Evolutionary conservation across 2,113 vertebrate genomes (phyloP).

Genomic region (Takifugu flavidus): DNA sequence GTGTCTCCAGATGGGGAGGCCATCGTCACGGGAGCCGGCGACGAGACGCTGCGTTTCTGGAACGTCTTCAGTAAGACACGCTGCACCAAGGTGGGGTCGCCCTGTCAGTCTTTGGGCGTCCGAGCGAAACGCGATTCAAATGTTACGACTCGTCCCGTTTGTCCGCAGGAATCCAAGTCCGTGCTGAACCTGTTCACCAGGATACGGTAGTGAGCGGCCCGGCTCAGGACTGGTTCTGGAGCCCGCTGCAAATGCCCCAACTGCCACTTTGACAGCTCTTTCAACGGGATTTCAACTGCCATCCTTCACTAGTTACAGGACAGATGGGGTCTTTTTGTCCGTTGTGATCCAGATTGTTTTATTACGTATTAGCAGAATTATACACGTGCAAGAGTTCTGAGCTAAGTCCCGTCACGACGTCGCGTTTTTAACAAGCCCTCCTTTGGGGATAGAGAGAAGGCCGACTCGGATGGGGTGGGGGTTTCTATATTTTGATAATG

Average conservation of each 20-base stretch:
- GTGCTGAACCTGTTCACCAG: constrained; percentile 82
- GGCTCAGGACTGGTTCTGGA: constrained; percentile 18
- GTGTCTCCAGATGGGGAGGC: constrained; percentile 81
- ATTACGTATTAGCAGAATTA: constrained; percentile 52
- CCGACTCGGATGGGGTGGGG: constrained; percentile 8
- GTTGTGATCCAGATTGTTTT: constrained; percentile 62
- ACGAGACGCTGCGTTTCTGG: constrained; percentile 82
- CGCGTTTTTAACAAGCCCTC: constrained; percentile 43
- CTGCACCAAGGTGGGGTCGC: constrained; percentile 76
- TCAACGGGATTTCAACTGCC: constrained; percentile 20
- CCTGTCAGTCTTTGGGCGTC: not conserved
- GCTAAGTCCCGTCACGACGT: constrained; percentile 40
- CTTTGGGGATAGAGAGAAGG: constrained; percentile 32
- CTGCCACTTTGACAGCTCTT: constrained; percentile 1
- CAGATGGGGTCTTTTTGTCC: constrained; percentile 38
- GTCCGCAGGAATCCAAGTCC: constrained; percentile 78
- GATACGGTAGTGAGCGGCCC: constrained; percentile 70
- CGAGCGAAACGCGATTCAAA: not conserved
- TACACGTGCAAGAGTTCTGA: constrained; percentile 52
- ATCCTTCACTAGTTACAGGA: constrained; percentile 36
- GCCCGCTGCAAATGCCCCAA: constrained; percentile 15
- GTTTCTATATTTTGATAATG: constrained; percentile 70
- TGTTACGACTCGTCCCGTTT: not conserved
- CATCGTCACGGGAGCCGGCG: constrained; percentile 81
- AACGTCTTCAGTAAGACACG: constrained; percentile 84